A percentile compares a stretch with the other conserved stretches of the same genome.
Evolutionary conservation across 2,888 invertebrate genomes (phyloP).

Genomic region (Resseliella maxima): DNA sequence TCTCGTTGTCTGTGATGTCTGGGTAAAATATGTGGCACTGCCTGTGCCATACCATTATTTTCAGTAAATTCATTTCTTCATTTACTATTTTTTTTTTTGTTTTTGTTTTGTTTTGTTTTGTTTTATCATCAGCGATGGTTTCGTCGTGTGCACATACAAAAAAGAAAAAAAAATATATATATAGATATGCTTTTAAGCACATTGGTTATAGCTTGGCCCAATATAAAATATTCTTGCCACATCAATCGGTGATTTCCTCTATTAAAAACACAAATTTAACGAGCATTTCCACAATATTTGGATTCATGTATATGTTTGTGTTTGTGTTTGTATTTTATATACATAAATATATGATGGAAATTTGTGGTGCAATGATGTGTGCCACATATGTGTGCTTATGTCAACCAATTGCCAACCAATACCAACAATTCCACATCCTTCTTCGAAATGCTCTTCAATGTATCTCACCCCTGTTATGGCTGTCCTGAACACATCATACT

Average conservation of each 20-base stretch:
- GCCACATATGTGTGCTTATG: neutral
- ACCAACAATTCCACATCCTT: neutral
- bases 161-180: neutral
- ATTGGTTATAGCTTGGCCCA: neutral
- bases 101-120: too few relatives aligned
- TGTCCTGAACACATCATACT: too few relatives aligned
- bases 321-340: too few relatives aligned
- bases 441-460: too few relatives aligned
- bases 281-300: neutral
- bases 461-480: too few relatives aligned
- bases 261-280: slow-evolving; percentile 23
- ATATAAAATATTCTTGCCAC: neutral
- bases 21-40: neutral
- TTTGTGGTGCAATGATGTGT: slow-evolving; percentile 1
- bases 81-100: too few relatives aligned
- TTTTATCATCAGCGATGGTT: too few relatives aligned
- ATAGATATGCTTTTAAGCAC: neutral
- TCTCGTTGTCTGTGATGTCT: neutral
- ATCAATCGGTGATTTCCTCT: slow-evolving; percentile 33
- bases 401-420: too few relatives aligned
- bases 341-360: neutral
- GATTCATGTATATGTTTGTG: too few relatives aligned
- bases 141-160: neutral
- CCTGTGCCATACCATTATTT: neutral
- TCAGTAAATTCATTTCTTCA: too few relatives aligned